These are phyloP conservation scores for Rutpela maculata DNA, from an alignment of 2,888 invertebrate species.

Conservation along the genomic window DNA sequence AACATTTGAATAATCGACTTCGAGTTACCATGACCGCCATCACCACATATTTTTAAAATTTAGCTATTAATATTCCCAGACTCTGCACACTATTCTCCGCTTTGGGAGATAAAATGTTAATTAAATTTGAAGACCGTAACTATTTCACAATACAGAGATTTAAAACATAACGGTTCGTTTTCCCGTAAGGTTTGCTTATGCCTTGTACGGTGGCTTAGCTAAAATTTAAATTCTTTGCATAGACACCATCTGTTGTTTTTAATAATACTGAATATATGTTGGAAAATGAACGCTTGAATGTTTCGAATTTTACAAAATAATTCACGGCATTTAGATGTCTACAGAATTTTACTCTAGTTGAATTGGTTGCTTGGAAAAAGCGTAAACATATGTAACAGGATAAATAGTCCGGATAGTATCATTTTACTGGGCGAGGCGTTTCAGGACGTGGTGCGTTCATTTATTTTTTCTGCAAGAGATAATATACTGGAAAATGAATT, in stretches of 20 bases:
- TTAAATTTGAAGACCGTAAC: background rate
- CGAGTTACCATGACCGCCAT: constrained; percentile 1
- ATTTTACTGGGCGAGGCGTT: no score
- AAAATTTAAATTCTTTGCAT: constrained; percentile 13
- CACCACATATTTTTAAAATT: constrained; percentile 5
- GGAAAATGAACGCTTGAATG: background rate
- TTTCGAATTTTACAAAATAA: no score
- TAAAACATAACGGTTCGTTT: constrained; percentile 17
- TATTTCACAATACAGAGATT: constrained; percentile 4
- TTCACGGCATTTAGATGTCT: no score
- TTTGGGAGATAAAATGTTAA: constrained; percentile 14
- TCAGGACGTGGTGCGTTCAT: no score
- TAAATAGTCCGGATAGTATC: no score
- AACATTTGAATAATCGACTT: constrained; percentile 19
- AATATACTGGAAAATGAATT: no score
- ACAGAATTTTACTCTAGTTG: no score
- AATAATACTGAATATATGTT: background rate
- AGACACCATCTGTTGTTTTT: constrained; percentile 11
- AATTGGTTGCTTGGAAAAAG: no score
- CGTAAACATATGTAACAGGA: no score
- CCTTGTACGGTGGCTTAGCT: background rate
- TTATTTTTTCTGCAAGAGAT: no score
- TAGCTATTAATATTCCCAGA: background rate
- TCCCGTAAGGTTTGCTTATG: constrained; percentile 3
- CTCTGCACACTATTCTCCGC: background rate